A percentile compares a stretch with the other conserved stretches of the same genome.
Conservation (phyloP, 2,113 vertebrate species). For the Oryzias curvinotus region DNA sequence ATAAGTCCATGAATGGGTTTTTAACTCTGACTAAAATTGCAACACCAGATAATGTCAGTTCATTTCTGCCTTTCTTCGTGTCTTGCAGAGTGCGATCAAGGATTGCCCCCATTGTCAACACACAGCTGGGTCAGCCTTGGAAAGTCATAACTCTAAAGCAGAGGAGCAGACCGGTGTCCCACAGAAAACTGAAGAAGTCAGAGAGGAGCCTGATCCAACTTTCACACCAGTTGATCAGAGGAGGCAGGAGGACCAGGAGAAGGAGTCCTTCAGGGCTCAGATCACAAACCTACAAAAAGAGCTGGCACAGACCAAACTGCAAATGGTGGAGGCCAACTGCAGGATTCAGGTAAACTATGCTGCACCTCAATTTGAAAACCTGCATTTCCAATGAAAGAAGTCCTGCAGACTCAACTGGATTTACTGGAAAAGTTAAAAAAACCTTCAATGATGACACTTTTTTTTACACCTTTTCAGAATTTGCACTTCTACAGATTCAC, state of each 20-base stretch:
- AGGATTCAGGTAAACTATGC: constrained; percentile 87
- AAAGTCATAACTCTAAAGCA: constrained; percentile 12
- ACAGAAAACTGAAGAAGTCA: background rate
- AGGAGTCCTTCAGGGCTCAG: constrained; percentile 83
- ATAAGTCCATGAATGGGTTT: background rate
- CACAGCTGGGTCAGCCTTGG: constrained; percentile 73
- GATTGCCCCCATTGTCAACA: constrained; percentile 84
- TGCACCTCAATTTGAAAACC: background rate
- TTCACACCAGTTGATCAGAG: background rate
- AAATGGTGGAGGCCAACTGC: constrained; percentile 92
- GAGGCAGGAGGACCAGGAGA: constrained; percentile 71
- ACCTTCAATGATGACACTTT: too few relatives aligned
- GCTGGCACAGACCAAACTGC: constrained; percentile 90
- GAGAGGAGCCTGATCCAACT: background rate
- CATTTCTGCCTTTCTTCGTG: background rate
- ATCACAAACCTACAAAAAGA: constrained; percentile 88
- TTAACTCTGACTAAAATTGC: background rate
- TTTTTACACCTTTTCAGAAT: too few relatives aligned
- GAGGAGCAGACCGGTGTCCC: background rate
- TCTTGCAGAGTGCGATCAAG: constrained; percentile 81
- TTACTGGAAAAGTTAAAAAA: too few relatives aligned
- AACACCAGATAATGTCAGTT: too few relatives aligned
- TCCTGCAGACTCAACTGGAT: too few relatives aligned
- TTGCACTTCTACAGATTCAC: too few relatives aligned
- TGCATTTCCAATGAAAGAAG: too few relatives aligned